Evolutionary conservation across 2,888 invertebrate species (phyloP).

Genomic region (Agonopterix alstromeriana): DNA sequence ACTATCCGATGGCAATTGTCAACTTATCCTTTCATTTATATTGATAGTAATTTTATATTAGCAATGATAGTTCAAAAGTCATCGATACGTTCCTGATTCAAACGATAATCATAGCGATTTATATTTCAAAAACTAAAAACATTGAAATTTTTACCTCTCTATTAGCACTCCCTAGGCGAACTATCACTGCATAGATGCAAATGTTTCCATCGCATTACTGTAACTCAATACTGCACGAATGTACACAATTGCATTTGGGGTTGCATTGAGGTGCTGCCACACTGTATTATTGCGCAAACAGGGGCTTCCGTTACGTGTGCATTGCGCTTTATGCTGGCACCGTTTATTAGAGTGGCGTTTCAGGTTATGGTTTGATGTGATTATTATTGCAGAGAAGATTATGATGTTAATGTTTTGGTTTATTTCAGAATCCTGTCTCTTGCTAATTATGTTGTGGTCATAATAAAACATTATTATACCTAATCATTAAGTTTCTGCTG

Average conservation of each 20-base stretch:
- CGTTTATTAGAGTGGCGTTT: background rate
- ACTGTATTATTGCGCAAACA: conserved; percentile 63
- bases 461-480: too few relatives aligned
- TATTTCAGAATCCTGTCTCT: too few relatives aligned
- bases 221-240: conserved; percentile 71
- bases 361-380: too few relatives aligned
- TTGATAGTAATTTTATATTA: background rate
- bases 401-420: too few relatives aligned
- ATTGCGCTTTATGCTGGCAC: conserved; percentile 31
- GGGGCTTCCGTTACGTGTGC: conserved; percentile 43
- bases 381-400: too few relatives aligned
- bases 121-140: too few relatives aligned
- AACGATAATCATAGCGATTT: too few relatives aligned
- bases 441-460: too few relatives aligned
- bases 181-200: conserved; percentile 43
- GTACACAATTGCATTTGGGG: conserved; percentile 74
- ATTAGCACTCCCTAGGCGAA: conserved; percentile 13
- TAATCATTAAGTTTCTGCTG: too few relatives aligned
- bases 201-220: conserved; percentile 63
- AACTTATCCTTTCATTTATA: conserved; percentile 36
- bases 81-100: too few relatives aligned
- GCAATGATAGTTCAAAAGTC: too few relatives aligned
- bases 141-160: background rate
- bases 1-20: conserved; percentile 43
- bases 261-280: conserved; percentile 51